Evolutionary conservation across 1,140 invertebrate genomes (phyloP).

Genomic region (Kradibia gibbosae): DNA sequence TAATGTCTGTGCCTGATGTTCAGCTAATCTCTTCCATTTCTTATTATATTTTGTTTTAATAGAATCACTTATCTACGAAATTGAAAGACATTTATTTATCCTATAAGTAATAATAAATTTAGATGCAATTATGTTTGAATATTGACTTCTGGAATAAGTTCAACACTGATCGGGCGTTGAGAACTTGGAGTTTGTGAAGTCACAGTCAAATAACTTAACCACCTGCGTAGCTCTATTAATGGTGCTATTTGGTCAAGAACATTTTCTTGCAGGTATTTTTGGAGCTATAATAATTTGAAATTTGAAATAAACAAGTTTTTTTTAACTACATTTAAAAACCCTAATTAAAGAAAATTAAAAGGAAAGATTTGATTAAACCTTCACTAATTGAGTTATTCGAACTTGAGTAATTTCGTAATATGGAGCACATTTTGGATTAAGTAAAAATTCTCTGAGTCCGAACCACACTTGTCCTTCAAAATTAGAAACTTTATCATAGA

Average conservation of each 20-base stretch:
- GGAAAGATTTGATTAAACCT: constrained; percentile 67
- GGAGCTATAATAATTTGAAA: constrained; percentile 69
- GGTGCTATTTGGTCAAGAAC: constrained; percentile 84
- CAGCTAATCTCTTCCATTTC: constrained; percentile 76
- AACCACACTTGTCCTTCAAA: constrained; percentile 83
- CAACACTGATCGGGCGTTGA: constrained; percentile 71
- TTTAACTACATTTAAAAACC: too few relatives aligned
- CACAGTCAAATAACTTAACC: constrained; percentile 74
- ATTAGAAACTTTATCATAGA: constrained; percentile 75
- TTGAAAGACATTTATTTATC: constrained; percentile 25
- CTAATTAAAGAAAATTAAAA: too few relatives aligned
- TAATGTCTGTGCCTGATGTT: constrained; percentile 72
- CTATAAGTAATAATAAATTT: constrained; percentile 21
- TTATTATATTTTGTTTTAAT: constrained; percentile 70
- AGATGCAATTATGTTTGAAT: not conserved
- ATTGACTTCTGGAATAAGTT: constrained; percentile 74
- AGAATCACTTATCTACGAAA: constrained; percentile 69
- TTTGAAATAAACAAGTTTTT: too few relatives aligned
- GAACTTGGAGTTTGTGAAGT: constrained; percentile 57
- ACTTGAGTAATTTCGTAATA: constrained; percentile 82
- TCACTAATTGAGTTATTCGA: constrained; percentile 76
- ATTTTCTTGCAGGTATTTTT: constrained; percentile 76
- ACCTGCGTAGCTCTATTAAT: constrained; percentile 81
- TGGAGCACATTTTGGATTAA: constrained; percentile 76
- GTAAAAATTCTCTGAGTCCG: constrained; percentile 78